Percentiles rank a stretch among this genome's conserved stretches.
Evolutionary conservation across 2,888 invertebrate genomes (phyloP).

Genomic region (Callyntrura guangdongensis): DNA sequence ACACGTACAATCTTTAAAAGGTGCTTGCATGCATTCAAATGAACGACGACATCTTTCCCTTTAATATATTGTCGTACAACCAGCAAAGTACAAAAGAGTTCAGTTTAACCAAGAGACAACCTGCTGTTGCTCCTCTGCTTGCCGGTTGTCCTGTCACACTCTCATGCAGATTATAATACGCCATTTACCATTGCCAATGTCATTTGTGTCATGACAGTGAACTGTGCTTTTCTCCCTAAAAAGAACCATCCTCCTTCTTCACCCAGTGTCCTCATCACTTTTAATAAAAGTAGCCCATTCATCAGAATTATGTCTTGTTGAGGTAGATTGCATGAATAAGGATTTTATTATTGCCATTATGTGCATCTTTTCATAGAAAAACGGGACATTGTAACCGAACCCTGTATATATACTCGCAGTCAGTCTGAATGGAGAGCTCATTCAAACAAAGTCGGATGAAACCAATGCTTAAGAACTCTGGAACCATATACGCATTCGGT

Average conservation of each 20-base stretch:
- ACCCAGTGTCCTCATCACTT: conserved; percentile 69
- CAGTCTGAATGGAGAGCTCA: conserved; percentile 28
- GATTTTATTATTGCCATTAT: conserved; percentile 66
- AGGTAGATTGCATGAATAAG: conserved; percentile 75
- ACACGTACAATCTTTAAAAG: not conserved
- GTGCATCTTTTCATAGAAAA: conserved; percentile 64
- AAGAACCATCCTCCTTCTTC: conserved; percentile 45
- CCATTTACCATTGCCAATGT: conserved; percentile 75
- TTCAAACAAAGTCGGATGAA: not conserved
- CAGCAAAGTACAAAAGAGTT: conserved; percentile 54
- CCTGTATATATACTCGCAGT: not conserved
- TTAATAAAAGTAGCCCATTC: conserved; percentile 77
- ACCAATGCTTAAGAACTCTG: conserved; percentile 12
- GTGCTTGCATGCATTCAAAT: not conserved
- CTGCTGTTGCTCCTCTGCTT: conserved; percentile 69
- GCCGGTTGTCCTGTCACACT: conserved; percentile 69
- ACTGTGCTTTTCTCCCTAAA: conserved; percentile 51
- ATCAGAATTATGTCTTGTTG: conserved; percentile 79
- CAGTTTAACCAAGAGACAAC: conserved; percentile 61
- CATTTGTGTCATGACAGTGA: conserved; percentile 63
- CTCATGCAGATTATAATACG: conserved; percentile 61
- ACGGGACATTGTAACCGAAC: conserved; percentile 53
- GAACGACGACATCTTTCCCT: conserved; percentile 13
- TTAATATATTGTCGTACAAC: conserved; percentile 38
- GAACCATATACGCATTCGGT: conserved; percentile 4